These are phyloP conservation scores for Ormyrus labotus DNA, from an alignment of 2,888 invertebrate species.

Conservation along the genomic window DNA sequence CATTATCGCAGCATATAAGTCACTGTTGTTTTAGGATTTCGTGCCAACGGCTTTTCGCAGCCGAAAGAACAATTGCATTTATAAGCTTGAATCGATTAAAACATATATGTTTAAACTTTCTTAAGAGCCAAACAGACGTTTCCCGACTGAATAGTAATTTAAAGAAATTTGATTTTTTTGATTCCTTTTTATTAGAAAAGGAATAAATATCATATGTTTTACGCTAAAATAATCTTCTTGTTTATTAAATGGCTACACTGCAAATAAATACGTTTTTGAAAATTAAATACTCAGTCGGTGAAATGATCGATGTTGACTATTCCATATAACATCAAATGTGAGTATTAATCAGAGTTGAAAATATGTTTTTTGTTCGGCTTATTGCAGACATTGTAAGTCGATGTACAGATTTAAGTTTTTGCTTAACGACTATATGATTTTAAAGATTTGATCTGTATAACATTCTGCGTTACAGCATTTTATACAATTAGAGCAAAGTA, in stretches of 20 bases:
- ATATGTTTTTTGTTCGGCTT: slow-evolving; percentile 6
- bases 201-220: not conserved
- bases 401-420: slow-evolving; percentile 5
- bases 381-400: slow-evolving; percentile 1
- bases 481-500: slow-evolving; percentile 32
- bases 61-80: not conserved
- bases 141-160: slow-evolving; percentile 19
- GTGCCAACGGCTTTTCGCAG: not conserved
- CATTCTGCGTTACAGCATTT: slow-evolving; percentile 9
- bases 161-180: not conserved
- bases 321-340: not conserved
- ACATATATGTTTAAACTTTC: not conserved
- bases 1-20: not conserved
- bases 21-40: not conserved
- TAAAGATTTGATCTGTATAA: slow-evolving; percentile 25
- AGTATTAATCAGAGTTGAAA: slow-evolving; percentile 5
- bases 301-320: slow-evolving; percentile 19
- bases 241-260: not conserved
- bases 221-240: slow-evolving; percentile 2
- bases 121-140: slow-evolving; percentile 2
- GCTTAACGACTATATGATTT: slow-evolving; percentile 34
- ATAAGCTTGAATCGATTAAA: no score
- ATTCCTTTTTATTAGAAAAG: not conserved
- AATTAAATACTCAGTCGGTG: slow-evolving; percentile 18
- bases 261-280: not conserved